Evolutionary conservation across 2,888 invertebrate genomes (phyloP).

Genomic region (Orchesella flavescens): DNA sequence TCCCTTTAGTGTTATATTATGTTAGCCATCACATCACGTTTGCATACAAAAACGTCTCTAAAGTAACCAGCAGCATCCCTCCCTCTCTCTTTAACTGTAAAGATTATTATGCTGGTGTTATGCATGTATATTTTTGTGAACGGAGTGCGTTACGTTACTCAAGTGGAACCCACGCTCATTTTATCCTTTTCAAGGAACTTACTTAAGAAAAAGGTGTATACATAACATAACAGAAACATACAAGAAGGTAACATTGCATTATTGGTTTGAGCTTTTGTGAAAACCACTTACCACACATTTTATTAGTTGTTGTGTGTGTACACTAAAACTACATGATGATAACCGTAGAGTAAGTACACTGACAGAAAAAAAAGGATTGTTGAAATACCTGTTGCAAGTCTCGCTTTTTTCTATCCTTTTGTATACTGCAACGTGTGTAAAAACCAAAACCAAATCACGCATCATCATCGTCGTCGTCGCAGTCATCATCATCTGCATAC

Average conservation of each 20-base stretch:
- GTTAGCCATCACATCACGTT: neutral
- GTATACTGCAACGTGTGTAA: neutral
- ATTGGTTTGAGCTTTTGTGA: neutral
- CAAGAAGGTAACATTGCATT: neutral
- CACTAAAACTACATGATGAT: neutral
- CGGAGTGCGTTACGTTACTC: neutral
- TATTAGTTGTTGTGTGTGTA: neutral
- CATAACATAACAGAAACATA: neutral
- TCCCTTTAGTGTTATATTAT: neutral
- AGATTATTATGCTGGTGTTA: too few relatives aligned
- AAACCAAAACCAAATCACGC: constrained; percentile 11
- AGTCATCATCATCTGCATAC: neutral
- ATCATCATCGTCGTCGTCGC: neutral
- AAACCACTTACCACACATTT: constrained; percentile 16
- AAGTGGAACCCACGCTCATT: constrained; percentile 7
- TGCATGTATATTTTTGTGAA: too few relatives aligned
- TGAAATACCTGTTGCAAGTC: constrained; percentile 1
- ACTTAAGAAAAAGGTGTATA: neutral
- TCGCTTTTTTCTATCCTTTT: neutral
- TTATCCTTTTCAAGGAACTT: constrained; percentile 4
- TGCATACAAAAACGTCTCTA: neutral
- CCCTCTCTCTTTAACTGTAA: too few relatives aligned
- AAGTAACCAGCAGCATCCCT: too few relatives aligned
- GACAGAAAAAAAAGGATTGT: neutral
- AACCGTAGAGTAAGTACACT: neutral